Evolutionary conservation across 2,113 vertebrate species (phyloP), one percentile per base, ranked within the genome.

Genomic region (Perca flavescens): DNA sequence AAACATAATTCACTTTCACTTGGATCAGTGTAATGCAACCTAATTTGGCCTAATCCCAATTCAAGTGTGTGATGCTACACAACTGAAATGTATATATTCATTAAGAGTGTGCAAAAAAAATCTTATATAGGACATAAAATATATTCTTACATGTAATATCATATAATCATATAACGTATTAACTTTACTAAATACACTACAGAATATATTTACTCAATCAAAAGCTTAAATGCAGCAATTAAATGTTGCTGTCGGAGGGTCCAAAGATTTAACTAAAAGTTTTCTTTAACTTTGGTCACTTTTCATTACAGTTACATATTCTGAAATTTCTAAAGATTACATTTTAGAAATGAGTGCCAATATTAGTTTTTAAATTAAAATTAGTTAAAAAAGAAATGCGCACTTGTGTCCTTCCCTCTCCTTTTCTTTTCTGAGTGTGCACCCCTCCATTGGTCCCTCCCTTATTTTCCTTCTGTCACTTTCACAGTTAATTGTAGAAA

Each of bases 401-500:
- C 75, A 85, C 80, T 89, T 68, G 65, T 77, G 53, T 82, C 80
- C 83, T 79, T 78, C n/a, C 5, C 43, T 70, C 67, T 67, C 40
- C 80, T 74, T 72, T 79, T 72, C 79, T 85, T 79, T 36, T 79
- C 62, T 70, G 83, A 78, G 74, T 52, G 68, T 80, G 72, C 61
- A 62, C 77, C 82, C 87, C 88, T 91, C 86, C 34, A 10, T 31
- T 69, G 79, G 82, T 81, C 85, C 88, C 85, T 82, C 77, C 87
- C 85, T 87, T 80, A 83, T 81, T 77, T 90, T 92, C 86, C 91
- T 90, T 91, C 82, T 85, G 79, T 91, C 91, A 94, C 92, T 94
- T 93, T 93, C 94, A 92, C 91, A 91, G 85, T 94, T 95, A 95
- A 96, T 95, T 96, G 94, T 93, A 91, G 89, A 92, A 93, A 91